Base-by-base conservation (phyloP, 1,140 invertebrate genomes). In the Mya arenaria region DNA sequence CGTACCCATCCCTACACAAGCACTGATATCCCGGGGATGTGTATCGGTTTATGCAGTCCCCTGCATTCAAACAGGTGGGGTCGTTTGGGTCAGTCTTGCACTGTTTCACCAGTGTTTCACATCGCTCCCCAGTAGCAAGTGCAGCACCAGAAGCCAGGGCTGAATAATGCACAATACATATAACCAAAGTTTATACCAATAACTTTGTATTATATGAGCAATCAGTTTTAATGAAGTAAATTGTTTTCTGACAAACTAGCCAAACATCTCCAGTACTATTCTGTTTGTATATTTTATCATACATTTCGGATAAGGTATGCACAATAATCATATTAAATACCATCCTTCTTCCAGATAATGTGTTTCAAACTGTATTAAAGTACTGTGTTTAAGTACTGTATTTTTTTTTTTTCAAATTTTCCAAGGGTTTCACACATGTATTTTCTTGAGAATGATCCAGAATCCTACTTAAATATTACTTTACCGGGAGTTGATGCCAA, bases 41-140 rank as follows among this genome's bases (percentile, higher is more conserved):
- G 10, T 17, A 28, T n/a, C 36, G 36, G 63, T 80, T 80, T 17
- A 80, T 62, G 58, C 77, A 80, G 48, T 80, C 19, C 36, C 77
- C 77, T 32, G 34, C 66, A 60, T 80, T 80, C 19, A 15, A 1
- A 62, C 65, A 69, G 2, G 77, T 71, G 5, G 55, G 34, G 3
- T 4, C 37, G 4, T 15, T 6, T n/a, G 58, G 56, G 30, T 19
- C n/a, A 3, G 23, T 56, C 25, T 78, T 19, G 52, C 77, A 80
- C 36, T 30, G 17, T 28, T 58, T 39, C 3, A 28, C 44, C 1
- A 80, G 2, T 34, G 25, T 58, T 25, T 80, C 77, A 80, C 77
- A 80, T 5, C 52, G 66, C 4, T 1, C 1, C 30, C 77, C 77
- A 25, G 77, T 60, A 10, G 77, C 72, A 55, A 6, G 5, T 19